Conservation (phyloP, 2,888 invertebrate genomes). For the Gasteruption jaculator region DNA sequence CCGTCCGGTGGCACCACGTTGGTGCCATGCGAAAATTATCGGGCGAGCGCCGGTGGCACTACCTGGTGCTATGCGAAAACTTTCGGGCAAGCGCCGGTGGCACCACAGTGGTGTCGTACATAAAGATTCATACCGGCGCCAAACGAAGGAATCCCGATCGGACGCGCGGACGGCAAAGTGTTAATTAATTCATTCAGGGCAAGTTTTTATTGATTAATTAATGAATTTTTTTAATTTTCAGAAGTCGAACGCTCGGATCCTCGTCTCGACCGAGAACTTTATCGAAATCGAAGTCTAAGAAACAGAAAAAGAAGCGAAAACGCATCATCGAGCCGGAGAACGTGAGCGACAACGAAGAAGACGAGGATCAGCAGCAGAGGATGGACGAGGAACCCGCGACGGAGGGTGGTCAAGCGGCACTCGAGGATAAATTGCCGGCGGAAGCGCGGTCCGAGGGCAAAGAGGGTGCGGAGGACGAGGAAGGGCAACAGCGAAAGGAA, state of each 20-base stretch:
- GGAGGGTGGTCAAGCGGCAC: conserved; percentile 35
- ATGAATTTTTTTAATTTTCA: conserved; percentile 23
- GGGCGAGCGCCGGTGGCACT: no score
- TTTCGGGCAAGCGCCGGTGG: no score
- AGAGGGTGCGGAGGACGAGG: neutral
- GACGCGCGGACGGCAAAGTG: no score
- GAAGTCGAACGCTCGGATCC: conserved; percentile 39
- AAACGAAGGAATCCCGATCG: no score
- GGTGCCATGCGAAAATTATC: no score
- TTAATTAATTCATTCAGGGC: conserved; percentile 7
- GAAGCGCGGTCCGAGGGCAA: neutral
- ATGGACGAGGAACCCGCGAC: conserved; percentile 58
- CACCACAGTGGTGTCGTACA: no score
- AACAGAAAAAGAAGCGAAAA: conserved; percentile 52
- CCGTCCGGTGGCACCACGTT: no score
- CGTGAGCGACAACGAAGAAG: conserved; percentile 49
- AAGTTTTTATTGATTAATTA: conserved; percentile 1
- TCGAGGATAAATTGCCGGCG: neutral
- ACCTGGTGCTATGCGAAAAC: no score
- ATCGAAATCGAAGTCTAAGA: conserved; percentile 48
- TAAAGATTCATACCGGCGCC: no score
- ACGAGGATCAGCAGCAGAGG: conserved; percentile 46
- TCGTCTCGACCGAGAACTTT: conserved; percentile 31
- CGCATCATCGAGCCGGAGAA: conserved; percentile 48
- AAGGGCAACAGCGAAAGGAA: neutral